Evolutionary conservation across 2,888 invertebrate species (phyloP).

Genomic region (Eupithecia exiguata): DNA sequence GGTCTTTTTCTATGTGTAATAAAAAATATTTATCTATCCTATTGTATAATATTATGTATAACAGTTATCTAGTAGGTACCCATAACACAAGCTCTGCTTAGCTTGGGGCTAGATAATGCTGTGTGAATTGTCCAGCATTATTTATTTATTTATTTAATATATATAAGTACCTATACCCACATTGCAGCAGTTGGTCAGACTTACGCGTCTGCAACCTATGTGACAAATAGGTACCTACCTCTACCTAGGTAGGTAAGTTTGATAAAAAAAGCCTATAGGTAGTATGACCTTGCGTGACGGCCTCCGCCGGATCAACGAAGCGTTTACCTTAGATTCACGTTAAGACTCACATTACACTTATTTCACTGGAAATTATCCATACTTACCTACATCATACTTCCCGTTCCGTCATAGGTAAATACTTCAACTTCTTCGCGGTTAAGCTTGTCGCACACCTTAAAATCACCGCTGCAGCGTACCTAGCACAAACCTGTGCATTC

Average conservation of each 20-base stretch:
- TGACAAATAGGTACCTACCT: conserved; percentile 11
- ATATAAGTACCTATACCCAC: no score
- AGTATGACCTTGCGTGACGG: conserved; percentile 60
- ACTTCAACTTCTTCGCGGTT: neutral
- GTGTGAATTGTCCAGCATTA: no score
- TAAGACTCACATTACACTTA: conserved; percentile 63
- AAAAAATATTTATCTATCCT: no score
- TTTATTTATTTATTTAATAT: no score
- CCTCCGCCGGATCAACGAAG: conserved; percentile 62
- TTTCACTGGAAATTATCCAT: conserved; percentile 65
- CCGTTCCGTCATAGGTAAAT: conserved; percentile 32
- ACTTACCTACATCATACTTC: conserved; percentile 33
- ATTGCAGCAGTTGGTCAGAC: neutral
- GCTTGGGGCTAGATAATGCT: no score
- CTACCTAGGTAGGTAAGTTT: neutral
- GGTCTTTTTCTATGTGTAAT: no score
- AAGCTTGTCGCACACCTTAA: neutral
- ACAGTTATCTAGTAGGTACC: no score
- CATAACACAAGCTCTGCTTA: no score
- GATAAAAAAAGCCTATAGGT: conserved; percentile 23
- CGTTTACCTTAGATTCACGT: conserved; percentile 62
- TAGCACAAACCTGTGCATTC: no score
- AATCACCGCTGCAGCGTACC: no score
- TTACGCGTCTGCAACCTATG: neutral
- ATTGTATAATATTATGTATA: no score